Conservation (phyloP, 2,888 invertebrate species). For the Anthrax anthrax region DNA sequence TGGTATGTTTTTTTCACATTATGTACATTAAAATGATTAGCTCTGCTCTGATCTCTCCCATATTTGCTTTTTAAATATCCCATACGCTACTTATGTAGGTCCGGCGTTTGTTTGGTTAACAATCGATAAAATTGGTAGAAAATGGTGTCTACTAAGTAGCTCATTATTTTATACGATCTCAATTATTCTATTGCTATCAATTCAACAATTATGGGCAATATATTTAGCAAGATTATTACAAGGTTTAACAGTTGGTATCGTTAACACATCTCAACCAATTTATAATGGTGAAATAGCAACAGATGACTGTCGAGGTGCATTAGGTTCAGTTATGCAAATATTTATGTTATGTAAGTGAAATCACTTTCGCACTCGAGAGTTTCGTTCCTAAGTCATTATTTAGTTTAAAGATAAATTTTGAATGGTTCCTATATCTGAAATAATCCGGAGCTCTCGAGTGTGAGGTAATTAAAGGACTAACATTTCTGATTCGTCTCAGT, state of each 20-base stretch:
- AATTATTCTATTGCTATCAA: neutral
- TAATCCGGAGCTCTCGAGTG: too few species aligned
- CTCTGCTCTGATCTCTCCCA: too few species aligned
- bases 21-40: too few species aligned
- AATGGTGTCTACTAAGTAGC: neutral
- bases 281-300: slow-evolving; percentile 4
- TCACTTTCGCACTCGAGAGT: too few species aligned
- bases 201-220: neutral
- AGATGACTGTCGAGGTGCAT: neutral
- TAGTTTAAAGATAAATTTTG: too few species aligned
- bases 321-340: slow-evolving; percentile 24
- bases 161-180: neutral
- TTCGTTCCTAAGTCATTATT: too few species aligned
- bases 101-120: neutral
- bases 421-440: too few species aligned
- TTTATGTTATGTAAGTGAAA: neutral
- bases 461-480: too few species aligned
- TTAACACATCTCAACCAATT: slow-evolving; percentile 3
- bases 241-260: neutral
- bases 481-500: too few species aligned
- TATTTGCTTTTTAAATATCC: too few species aligned
- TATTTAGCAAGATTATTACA: neutral
- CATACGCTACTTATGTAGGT: too few species aligned
- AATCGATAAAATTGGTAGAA: neutral
- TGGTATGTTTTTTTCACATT: neutral